Base-by-base conservation (phyloP, 2,888 invertebrate genomes). In the Epinotia brunnichana region DNA sequence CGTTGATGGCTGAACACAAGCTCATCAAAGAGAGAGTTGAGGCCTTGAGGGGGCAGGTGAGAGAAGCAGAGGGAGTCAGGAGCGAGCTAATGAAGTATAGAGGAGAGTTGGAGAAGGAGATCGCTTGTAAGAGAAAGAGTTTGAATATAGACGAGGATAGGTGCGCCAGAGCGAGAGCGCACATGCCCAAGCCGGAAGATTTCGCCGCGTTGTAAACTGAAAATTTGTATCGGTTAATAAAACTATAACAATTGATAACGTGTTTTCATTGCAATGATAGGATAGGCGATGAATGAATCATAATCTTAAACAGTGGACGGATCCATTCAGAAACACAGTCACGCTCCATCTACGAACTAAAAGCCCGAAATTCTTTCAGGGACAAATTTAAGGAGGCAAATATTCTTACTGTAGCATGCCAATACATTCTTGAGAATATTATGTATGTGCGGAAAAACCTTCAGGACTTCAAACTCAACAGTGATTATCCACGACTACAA, bases 1-100 rank as follows among this genome's bases (percentile, higher is more conserved):
- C 94, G 7, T 87, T 97, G 60, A 94, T 97, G 75, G 95, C 95
- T 60, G 97, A 97, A 89, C 95, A 96, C 0, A 95, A 95, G 82
- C 95, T 79, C 87, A 94, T 80, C 91, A 94, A 91, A 59, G 94
- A 92, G 75, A 85, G 86, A 0, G 76, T 77, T 0, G 87, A 85
- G 0, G 94, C 94, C 0, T 89, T 97, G 79, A 87, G 90, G 19
- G 92, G 93, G 9, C 95, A 96, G 81, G 82, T 96, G 64, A 93
- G 94, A 60, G 94, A 95, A 72, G 95, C 96, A 0, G 95, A 96
- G 78, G 87, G 87, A 0, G 83, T 90, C 3, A 85, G 90, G 68
- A 75, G 87, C 0, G 91, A 94, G 75, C 87, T 96, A 57, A 94
- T 95, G 81, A 94, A 94, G 81, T 94, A 94, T 10, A 92, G 96